Evolutionary conservation across 2,888 invertebrate genomes (phyloP), one percentile per base, ranked within the genome.

Genomic region (Drosophila bunnanda): DNA sequence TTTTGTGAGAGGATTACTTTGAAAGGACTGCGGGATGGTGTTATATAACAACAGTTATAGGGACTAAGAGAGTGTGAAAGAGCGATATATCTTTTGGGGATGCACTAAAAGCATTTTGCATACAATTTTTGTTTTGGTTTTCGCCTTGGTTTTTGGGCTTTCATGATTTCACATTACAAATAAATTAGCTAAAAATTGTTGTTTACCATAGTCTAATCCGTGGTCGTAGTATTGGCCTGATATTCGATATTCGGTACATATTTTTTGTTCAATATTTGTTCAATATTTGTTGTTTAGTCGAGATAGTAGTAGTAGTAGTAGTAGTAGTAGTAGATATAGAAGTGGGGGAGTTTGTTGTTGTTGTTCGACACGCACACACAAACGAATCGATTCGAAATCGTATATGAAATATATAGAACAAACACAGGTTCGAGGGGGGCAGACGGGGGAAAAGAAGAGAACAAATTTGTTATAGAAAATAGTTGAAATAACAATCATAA

Each of bases 171-270:
- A 78, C 78, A 82, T 75, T 69, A 82, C 69, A 86, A 73, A 83
- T 89, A 86, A 91, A 89, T 78, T 80, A 91, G 81, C 80, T 80
- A 87, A 89, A 78, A 84, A 78, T 89, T 94, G 94, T 94, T 97
- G 94, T 94, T 97, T 97, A 97, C 97, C 97, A 97, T 95, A 97
- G 96, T 95, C 96, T 95, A 94, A 97, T 96, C 96, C 97, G 95
- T 94, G 97, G 96, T 94, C 96, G 96, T 93, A 96, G 95, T 93
- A 96, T 96, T 93, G 96, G 96, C 95, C 96, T 94, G 94, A 91
- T 91, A 64, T 89, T 73, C 77, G 66, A 54, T 69, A 20, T 68
- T 58, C 30, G 30, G 13, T 30, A 50, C 30, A 50, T 20, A 32
- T 13, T 22, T 50, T 32, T 20, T 20, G 50, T 50, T 52, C 50